phyloP scores from a whole-genome alignment of 2,113 vertebrate species.

The Hippopotamus amphibius region DNA sequence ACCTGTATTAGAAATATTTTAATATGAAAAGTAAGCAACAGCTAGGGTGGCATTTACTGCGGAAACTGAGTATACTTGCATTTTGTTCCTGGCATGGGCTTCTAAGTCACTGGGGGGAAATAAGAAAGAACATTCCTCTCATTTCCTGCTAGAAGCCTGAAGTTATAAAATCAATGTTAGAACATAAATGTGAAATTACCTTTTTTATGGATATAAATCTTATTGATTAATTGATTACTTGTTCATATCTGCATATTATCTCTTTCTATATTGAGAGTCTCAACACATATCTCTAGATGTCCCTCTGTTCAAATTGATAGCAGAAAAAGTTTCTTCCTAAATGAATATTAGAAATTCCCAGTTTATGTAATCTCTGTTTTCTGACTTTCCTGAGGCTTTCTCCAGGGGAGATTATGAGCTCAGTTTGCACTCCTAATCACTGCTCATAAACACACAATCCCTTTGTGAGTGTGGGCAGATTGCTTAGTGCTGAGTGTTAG shows the following conservation, averaged over 20 bases:
- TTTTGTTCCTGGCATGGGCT: conserved; percentile 1
- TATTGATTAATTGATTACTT: conserved; percentile 62
- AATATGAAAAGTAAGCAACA: conserved; percentile 52
- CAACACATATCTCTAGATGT: background rate
- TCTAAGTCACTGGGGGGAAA: conserved; percentile 6
- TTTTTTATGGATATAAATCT: conserved; percentile 64
- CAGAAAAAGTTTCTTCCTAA: background rate
- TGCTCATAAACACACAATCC: background rate
- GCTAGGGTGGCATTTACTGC: conserved; percentile 11
- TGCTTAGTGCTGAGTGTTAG: background rate
- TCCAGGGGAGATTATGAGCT: background rate
- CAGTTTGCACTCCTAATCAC: background rate
- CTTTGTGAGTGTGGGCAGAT: background rate
- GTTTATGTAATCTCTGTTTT: background rate
- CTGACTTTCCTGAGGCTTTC: background rate
- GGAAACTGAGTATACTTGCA: background rate
- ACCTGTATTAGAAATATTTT: conserved; percentile 42
- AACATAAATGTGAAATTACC: conserved; percentile 69
- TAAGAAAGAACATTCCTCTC: conserved; percentile 55
- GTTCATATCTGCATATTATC: conserved; percentile 32
- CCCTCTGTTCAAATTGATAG: conserved; percentile 5
- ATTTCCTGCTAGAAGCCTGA: conserved; percentile 58
- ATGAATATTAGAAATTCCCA: background rate
- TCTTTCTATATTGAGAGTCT: conserved; percentile 1
- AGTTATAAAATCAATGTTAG: conserved; percentile 69